Base-by-base conservation (phyloP, 2,113 vertebrate genomes). In the Onychorhynchus coronatus region DNA sequence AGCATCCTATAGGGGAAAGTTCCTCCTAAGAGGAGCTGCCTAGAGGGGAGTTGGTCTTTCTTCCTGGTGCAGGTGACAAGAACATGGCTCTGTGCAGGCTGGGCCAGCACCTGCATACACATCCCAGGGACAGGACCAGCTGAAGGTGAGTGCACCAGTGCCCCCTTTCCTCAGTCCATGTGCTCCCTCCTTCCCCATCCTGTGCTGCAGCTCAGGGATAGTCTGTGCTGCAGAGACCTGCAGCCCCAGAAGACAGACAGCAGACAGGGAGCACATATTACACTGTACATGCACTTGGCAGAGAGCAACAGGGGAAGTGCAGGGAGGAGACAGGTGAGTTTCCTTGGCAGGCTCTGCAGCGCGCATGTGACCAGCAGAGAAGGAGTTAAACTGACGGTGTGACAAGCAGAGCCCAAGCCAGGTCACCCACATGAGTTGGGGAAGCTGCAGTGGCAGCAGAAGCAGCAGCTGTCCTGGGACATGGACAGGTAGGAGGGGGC, bases 131-230 rank as follows among this genome's bases (percentile, higher is more conserved):
- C 46, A 41, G 37, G 33, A 73, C 6, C 42, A 58, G 61, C 11
- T 1, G 2, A 46, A 55, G 76, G 25, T 3, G 12, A 67, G 39
- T 41, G 10, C 41, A 66, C 7, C 0, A 0, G 2, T 65, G 44
- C 7, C 47, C 53, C 14, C 24, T 50, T 50, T 56, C 53, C 41
- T 73, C 72, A 35, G 18, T 62, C 0, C 35, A 0, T 5, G 4
- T 31, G 47, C 33, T 67, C 41, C 28, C 33, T 79, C 42, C 49
- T 50, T 56, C 47, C 23, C 10, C 5, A 8, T 7, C 41, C 74
- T 6, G 33, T 22, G 46, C 55, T 93, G 62, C 41, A 42, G 62
- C 75, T 58, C 68, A 22, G 80, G 35, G 28, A 35, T 6, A 30
- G 6, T 17, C 52, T 0, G 0, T 23, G 61, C 55, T 44, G 67